Evolutionary conservation across 2,888 invertebrate genomes (phyloP), one percentile per base, ranked within the genome.

Genomic region (Agrilus mali): DNA sequence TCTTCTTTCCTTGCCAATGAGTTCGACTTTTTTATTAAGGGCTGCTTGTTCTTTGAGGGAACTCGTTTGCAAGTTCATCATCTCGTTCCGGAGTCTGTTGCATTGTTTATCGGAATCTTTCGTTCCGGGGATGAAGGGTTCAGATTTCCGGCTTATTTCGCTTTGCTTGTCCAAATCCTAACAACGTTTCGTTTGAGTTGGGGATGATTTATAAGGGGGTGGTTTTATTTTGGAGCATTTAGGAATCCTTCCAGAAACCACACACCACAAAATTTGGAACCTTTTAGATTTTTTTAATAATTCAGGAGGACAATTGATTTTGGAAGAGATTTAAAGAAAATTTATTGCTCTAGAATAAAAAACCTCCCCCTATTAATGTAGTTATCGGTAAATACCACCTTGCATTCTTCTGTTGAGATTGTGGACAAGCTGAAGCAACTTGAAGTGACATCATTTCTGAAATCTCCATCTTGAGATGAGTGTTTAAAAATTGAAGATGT

Each of bases 31-130:
- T 43, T 57, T 57, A 4, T 58, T 54, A 4, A 63, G 43, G 4
- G 52, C 41, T 1, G 58, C 55, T 36, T 60, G 60, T 43, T 63
- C 62, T 41, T 58, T 60, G 31, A 60, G 40, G 1, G 58, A 58
- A 36, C 45, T 54, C 7, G 58, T 47, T 45, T 62, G 60, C 7
- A 60, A 33, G 14, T 49, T 48, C 10, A 59, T 44, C 44, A 63
- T 55, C 45, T 63, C 61, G 40, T 59, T 58, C 16, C 56, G 53
- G 10, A 62, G 47, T 43, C 54, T 58, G 3, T 50, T 48, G 45
- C 55, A 56, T 38, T 57, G 47, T 16, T 41, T 40, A 37, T 46
- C 47, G 37, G 51, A 27, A 4, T 27, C 27, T 10, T 27, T 27
- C 10, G 43, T 7, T 40, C 32, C n/a, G 34, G 36, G 17, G 42